Evolutionary conservation across 1,140 invertebrate genomes (phyloP).

Genomic region (Elymnias hypermnestra): DNA sequence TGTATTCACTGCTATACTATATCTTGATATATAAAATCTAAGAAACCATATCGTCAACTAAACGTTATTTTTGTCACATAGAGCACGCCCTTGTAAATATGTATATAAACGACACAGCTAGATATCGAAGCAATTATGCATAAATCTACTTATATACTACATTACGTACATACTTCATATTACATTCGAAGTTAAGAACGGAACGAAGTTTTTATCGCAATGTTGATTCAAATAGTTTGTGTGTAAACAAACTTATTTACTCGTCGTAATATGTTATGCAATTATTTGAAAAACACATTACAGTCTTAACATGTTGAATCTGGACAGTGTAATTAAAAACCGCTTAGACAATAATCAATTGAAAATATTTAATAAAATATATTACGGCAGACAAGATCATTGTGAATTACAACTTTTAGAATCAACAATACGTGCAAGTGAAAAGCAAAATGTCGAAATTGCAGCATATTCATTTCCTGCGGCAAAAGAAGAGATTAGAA

Average conservation of each 20-base stretch:
- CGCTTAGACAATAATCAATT: slow-evolving; percentile 78
- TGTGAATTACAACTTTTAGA: slow-evolving; percentile 41
- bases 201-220: no score
- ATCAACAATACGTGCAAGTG: slow-evolving; percentile 27
- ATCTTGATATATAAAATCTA: no score
- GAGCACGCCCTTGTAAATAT: slow-evolving; percentile 16
- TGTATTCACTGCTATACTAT: no score
- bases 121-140: slow-evolving; percentile 3
- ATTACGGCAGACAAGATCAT: slow-evolving; percentile 81
- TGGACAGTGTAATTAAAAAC: slow-evolving; percentile 51
- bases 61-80: no score
- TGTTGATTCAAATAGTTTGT: no score
- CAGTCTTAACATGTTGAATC: slow-evolving; percentile 32
- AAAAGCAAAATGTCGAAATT: slow-evolving; percentile 83
- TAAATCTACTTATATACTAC: no score
- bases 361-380: slow-evolving; percentile 83
- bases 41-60: no score
- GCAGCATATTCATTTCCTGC: slow-evolving; percentile 83
- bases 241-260: no score
- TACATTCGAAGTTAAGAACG: no score
- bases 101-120: slow-evolving; percentile 7
- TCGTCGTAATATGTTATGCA: slow-evolving; percentile 36
- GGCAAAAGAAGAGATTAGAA: slow-evolving; percentile 79
- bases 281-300: slow-evolving; percentile 16
- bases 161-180: no score